Evolutionary conservation across 1,140 invertebrate genomes (phyloP), one percentile per base, ranked within the genome.

Genomic region (Prorops nasuta): DNA sequence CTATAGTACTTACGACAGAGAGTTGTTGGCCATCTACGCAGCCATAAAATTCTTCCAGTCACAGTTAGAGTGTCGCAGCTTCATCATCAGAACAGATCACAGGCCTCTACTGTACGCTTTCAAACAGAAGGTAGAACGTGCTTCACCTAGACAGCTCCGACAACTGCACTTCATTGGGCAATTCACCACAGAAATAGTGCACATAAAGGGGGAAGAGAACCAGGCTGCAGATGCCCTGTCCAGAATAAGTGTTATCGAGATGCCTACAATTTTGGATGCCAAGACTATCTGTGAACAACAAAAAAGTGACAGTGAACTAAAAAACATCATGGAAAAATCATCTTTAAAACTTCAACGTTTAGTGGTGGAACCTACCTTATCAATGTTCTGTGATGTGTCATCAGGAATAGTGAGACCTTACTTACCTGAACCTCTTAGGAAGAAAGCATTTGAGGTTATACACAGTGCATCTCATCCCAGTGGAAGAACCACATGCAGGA

Each of bases 151-250:
- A 15, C 9, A 15, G 14, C 34, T n/a, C 9, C 34, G 34, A 35
- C 34, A 35, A 14, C 14, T 10, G 14, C 4, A 6, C 3, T 70
- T 51, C 44, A 67, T 71, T 18, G 32, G 47, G 2, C 58, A 70
- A 41, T 71, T 65, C 44, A 52, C 66, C 1, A 71, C 64, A 1
- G 59, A 72, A 37, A 64, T 73, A 15, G 56, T 44, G 28, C 61
- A 74, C 39, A 51, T 76, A 4, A 16, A 35, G 12, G 70, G 67
- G 3, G 20, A 24, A 18, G 31, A 57, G 8, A 70, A 70, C 43
- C 21, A 52, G 3, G 53, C 60, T 3, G 66, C 65, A 3, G 34
- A 35, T 14, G 6, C 34, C 6, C 15, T 35, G 7, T 35, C 34
- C 7, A 6, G 34, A 8, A 14, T 15, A 9, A 4, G 4, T 4